A percentile compares a stretch with the other conserved stretches of the same genome.
phyloP scores from a whole-genome alignment of 37 sponge, comb jelly and placozoan species.

The Beroe forskalii region DNA sequence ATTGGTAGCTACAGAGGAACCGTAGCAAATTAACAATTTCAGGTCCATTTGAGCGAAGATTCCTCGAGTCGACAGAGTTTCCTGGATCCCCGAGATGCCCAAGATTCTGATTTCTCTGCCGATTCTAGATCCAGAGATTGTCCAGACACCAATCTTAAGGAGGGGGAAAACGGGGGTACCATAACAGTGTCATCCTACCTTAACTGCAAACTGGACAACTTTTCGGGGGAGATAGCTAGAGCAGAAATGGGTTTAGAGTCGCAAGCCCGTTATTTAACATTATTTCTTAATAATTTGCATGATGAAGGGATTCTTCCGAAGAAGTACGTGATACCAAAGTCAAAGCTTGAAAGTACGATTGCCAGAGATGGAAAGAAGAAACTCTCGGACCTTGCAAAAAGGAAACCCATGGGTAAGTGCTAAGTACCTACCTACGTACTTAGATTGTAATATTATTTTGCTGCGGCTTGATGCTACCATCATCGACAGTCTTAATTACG shows the following conservation, averaged over 20 bases:
- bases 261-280: not conserved
- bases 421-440: too few relatives aligned
- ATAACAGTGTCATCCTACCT: not conserved
- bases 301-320: not conserved
- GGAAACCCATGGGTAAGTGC: not conserved
- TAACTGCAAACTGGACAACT: too few relatives aligned
- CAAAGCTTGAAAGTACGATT: not conserved
- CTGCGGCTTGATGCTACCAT: too few relatives aligned
- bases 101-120: not conserved
- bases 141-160: too few relatives aligned
- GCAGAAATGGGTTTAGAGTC: not conserved
- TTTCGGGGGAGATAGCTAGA: not conserved
- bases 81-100: not conserved
- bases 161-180: not conserved
- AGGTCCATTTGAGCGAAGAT: not conserved
- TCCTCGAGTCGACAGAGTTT: not conserved
- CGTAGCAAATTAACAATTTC: not conserved
- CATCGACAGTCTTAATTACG: too few relatives aligned
- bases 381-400: not conserved
- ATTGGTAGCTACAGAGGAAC: too few relatives aligned
- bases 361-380: not conserved
- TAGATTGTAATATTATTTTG: too few relatives aligned
- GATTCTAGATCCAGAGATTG: too few relatives aligned
- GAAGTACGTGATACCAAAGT: not conserved
- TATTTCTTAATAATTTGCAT: not conserved